Evolutionary conservation across 1,140 invertebrate genomes (phyloP).

Genomic region (Triops longicaudatus): DNA sequence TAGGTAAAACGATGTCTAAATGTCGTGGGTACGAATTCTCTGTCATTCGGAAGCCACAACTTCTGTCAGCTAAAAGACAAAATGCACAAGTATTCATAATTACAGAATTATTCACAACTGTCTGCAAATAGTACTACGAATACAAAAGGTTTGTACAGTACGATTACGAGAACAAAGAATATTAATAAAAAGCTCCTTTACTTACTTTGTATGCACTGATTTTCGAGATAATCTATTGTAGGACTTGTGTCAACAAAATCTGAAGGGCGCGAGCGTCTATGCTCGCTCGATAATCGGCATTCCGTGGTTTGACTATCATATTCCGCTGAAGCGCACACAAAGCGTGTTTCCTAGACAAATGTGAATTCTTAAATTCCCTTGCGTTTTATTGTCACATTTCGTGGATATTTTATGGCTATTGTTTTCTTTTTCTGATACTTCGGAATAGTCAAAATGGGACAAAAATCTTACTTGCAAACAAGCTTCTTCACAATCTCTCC

Average conservation of each 20-base stretch:
- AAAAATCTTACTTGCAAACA: slow-evolving; percentile 38
- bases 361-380: background rate
- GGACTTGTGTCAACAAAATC: slow-evolving; percentile 39
- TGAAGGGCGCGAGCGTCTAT: slow-evolving; percentile 39
- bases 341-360: slow-evolving; percentile 31
- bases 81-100: slow-evolving; percentile 16
- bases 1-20: slow-evolving; percentile 40
- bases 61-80: slow-evolving; percentile 33
- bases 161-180: background rate
- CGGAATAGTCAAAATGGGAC: slow-evolving; percentile 16
- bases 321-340: slow-evolving; percentile 43
- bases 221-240: slow-evolving; percentile 46
- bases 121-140: background rate
- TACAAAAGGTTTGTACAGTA: no score
- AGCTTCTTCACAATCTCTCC: slow-evolving; percentile 43
- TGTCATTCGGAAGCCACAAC: slow-evolving; percentile 36
- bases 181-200: background rate
- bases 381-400: background rate
- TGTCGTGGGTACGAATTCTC: slow-evolving; percentile 41
- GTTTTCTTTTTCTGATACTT: background rate
- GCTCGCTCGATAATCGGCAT: slow-evolving; percentile 42
- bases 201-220: slow-evolving; percentile 42
- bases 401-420: background rate
- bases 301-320: slow-evolving; percentile 42
- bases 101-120: background rate